Conservation (phyloP, 2,797 vertebrate genomes). For the Todus mexicanus region DNA sequence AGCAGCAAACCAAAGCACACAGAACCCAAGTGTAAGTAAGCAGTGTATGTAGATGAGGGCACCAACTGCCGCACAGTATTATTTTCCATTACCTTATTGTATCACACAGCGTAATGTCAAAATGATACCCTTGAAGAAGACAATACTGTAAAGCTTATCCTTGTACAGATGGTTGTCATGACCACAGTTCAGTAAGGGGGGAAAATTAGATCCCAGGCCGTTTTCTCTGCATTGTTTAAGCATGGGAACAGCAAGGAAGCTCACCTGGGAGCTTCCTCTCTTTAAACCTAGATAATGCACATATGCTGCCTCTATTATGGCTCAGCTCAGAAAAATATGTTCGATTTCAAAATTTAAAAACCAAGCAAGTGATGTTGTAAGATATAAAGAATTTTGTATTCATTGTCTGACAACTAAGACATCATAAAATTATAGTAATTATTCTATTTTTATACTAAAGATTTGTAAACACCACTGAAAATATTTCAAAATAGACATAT, state of each 20-base stretch:
- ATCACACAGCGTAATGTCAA: neutral
- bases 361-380: neutral
- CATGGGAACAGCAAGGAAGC: conserved; percentile 1
- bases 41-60: neutral
- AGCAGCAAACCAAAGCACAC: neutral
- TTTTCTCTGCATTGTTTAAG: conserved; percentile 54
- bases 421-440: neutral
- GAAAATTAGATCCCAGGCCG: conserved; percentile 61
- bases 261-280: conserved; percentile 35
- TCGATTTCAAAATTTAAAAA: neutral
- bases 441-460: neutral
- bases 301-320: neutral
- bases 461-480: neutral
- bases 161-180: conserved; percentile 59
- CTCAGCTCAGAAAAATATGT: neutral
- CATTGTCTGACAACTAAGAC: neutral
- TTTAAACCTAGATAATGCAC: neutral
- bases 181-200: conserved; percentile 40
- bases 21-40: neutral
- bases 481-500: neutral
- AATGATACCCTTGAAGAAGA: conserved; percentile 27
- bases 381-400: neutral
- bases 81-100: conserved; percentile 25
- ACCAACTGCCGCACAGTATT: conserved; percentile 5
- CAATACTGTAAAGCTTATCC: conserved; percentile 46